Percentiles rank a stretch among this genome's conserved stretches.
phyloP scores from a whole-genome alignment of 2,888 invertebrate genomes.

The Scaptodrosophila latifasciaeformis region DNA sequence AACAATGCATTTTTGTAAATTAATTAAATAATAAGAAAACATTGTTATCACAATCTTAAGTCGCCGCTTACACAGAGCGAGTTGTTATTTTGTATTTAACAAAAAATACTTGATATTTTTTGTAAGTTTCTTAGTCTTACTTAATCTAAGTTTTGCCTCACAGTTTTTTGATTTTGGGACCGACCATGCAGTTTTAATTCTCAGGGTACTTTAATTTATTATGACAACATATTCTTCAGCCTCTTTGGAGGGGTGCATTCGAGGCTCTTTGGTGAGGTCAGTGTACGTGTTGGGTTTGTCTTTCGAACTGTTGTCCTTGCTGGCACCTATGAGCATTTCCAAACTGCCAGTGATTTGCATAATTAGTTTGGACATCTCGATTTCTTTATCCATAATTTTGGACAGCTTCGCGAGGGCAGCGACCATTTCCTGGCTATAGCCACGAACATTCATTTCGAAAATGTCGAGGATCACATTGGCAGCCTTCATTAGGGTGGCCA shows the following conservation, averaged over 20 bases:
- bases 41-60: no score
- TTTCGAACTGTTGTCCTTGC: no score
- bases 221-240: slow-evolving; percentile 62
- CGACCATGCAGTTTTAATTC: no score
- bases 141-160: no score
- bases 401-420: slow-evolving; percentile 79
- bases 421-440: slow-evolving; percentile 79
- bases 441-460: slow-evolving; percentile 80
- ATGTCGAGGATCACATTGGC: slow-evolving; percentile 85
- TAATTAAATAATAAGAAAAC: no score
- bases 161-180: no score
- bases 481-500: slow-evolving; percentile 84
- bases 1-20: no score
- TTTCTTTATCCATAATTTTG: slow-evolving; percentile 81
- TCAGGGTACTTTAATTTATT: slow-evolving; percentile 56
- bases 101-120: no score
- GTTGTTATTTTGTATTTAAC: no score
- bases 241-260: slow-evolving; percentile 63
- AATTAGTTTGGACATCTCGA: slow-evolving; percentile 80
- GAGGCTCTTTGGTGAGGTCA: slow-evolving; percentile 23
- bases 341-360: slow-evolving; percentile 83
- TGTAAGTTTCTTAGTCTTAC: no score
- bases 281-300: slow-evolving; percentile 62
- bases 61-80: no score
- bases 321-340: slow-evolving; percentile 80